Percentiles rank a stretch among this genome's conserved stretches.
These are phyloP conservation scores for Helicoverpa zea DNA, from an alignment of 1,140 invertebrate genomes.

Conservation along the genomic window DNA sequence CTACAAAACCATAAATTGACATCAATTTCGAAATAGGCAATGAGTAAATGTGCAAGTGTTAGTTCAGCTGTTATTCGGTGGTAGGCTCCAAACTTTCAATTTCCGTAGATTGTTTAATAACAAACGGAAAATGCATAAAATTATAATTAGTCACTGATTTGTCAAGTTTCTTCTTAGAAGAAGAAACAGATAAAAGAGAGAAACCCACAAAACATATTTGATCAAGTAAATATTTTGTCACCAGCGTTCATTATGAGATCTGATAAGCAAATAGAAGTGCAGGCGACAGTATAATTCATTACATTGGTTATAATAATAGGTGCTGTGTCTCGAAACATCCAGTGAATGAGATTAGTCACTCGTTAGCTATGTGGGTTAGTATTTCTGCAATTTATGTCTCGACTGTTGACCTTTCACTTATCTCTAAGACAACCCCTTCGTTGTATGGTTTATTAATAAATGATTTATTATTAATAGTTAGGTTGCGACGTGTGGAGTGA, in stretches of 20 bases:
- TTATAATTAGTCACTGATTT: slow-evolving; percentile 40
- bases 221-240: not conserved
- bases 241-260: not conserved
- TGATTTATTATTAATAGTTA: slow-evolving; percentile 21
- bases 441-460: slow-evolving; percentile 41
- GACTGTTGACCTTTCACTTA: slow-evolving; percentile 49
- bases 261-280: slow-evolving; percentile 12
- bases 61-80: not conserved
- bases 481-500: slow-evolving; percentile 51
- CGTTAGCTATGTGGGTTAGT: slow-evolving; percentile 40
- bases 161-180: slow-evolving; percentile 16
- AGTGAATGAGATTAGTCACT: slow-evolving; percentile 44
- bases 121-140: not conserved
- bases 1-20: slow-evolving; percentile 29
- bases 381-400: slow-evolving; percentile 45
- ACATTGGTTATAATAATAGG: slow-evolving; percentile 25
- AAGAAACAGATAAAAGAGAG: not conserved
- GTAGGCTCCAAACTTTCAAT: slow-evolving; percentile 19
- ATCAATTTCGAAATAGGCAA: slow-evolving; percentile 36
- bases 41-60: slow-evolving; percentile 5
- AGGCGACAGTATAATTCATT: slow-evolving; percentile 12
- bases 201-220: not conserved
- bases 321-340: slow-evolving; percentile 35
- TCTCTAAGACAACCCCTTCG: slow-evolving; percentile 34
- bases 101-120: not conserved